A percentile compares a stretch with the other conserved stretches of the same genome.
Conservation (phyloP, 2,113 vertebrate species). For the Silurus glanis region DNA sequence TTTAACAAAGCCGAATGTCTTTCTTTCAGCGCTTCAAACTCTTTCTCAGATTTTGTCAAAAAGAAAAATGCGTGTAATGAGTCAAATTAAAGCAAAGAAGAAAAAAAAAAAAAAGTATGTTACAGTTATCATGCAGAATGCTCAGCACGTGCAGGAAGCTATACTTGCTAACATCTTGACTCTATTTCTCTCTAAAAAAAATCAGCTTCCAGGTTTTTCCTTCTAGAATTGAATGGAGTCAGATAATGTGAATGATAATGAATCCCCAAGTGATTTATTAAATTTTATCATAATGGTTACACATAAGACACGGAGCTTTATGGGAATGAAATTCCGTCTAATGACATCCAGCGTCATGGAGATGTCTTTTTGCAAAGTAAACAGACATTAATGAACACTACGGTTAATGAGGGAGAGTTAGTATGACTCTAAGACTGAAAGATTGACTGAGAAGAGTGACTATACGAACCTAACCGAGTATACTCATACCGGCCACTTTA, state of each 20-base stretch:
- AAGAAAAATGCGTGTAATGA: slow-evolving; percentile 53
- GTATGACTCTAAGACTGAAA: slow-evolving; percentile 2
- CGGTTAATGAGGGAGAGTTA: slow-evolving; percentile 17
- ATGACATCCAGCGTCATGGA: slow-evolving; percentile 11
- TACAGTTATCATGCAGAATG: slow-evolving; percentile 91
- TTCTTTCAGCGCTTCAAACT: neutral
- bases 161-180: slow-evolving; percentile 41
- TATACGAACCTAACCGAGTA: too few species aligned
- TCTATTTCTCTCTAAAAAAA: slow-evolving; percentile 65
- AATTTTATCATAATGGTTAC: slow-evolving; percentile 63
- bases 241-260: neutral
- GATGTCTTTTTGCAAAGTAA: slow-evolving; percentile 38
- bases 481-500: slow-evolving; percentile 7
- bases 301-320: slow-evolving; percentile 52
- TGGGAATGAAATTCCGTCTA: slow-evolving; percentile 10
- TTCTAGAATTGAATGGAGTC: neutral
- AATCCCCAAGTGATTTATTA: neutral
- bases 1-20: neutral
- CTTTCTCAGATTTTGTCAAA: slow-evolving; percentile 23
- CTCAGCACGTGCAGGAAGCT: slow-evolving; percentile 77
- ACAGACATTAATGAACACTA: slow-evolving; percentile 56
- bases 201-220: neutral
- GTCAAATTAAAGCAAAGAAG: slow-evolving; percentile 54
- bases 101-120: slow-evolving; percentile 76
- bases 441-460: slow-evolving; percentile 52